Evolutionary conservation across 2,797 vertebrate species (phyloP), one percentile per base, ranked within the genome.

Genomic region (Silurus aristotelis): DNA sequence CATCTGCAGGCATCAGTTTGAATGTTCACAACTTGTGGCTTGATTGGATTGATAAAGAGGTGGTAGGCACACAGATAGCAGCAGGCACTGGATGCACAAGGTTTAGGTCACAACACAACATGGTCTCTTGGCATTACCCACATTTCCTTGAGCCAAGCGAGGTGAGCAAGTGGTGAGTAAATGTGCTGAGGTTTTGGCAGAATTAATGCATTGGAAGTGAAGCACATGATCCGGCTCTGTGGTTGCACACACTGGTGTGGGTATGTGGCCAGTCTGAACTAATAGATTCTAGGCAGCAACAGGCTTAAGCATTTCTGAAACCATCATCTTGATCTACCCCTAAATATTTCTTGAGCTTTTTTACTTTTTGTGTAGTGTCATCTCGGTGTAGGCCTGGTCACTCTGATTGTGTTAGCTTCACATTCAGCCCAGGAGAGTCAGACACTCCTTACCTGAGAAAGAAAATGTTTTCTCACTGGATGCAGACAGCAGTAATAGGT

Each of bases 131-230:
- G 20, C 38, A 14, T 79, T 80, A 48, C 48, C 61, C 0, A n/a
- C 63, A 25, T 22, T 14, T 52, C 20, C 19, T 22, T 22, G 56
- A 78, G 19, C 31, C 58, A 78, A 61, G 76, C 8, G 78, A 66
- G 58, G 20, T 14, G 5, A 43, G n/a, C 48, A 75, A 17, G 56
- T 14, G 10, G 60, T 61, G 13, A 64, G 7, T 38, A 27, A 78
- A 7, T 76, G n/a, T 56, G 7, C 72, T 76, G 52, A 56, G 13
- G n/a, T 60, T 77, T 77, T 77, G 56, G 27, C 56, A 78, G 76
- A 55, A 38, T 56, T 2, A 77, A 31, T 58, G 27, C 10, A 12
- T 48, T n/a, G n/a, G 48, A 7, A 76, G n/a, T 9, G 14, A 75
- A 48, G 9, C 20, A 72, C 70, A 48, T 72, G 52, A 17, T 56